Evolutionary conservation across 1,140 invertebrate genomes (phyloP).

Genomic region (Apis cerana): DNA sequence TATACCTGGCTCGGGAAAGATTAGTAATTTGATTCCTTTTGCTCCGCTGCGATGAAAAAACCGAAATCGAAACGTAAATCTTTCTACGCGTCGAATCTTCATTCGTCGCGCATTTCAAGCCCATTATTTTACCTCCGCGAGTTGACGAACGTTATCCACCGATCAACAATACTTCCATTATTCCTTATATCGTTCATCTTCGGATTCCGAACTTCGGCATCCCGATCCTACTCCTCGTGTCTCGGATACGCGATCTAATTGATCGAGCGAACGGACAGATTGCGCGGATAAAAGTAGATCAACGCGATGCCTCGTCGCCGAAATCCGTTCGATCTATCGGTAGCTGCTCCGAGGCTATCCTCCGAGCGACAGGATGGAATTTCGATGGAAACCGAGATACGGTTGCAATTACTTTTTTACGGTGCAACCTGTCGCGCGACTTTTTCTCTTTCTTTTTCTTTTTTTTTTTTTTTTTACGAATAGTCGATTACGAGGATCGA

Average conservation of each 20-base stretch:
- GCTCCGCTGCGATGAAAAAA: too few species aligned
- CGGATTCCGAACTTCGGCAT: conserved; percentile 8
- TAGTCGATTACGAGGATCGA: not conserved
- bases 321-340: conserved; percentile 26
- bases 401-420: conserved; percentile 46
- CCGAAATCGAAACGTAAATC: too few species aligned
- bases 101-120: too few species aligned
- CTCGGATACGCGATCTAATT: not conserved
- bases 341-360: not conserved
- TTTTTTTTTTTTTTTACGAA: not conserved
- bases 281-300: conserved; percentile 30
- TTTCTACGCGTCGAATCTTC: too few species aligned
- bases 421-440: not conserved
- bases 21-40: too few species aligned
- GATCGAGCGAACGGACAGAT: conserved; percentile 5
- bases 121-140: not conserved
- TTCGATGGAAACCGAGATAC: conserved; percentile 26
- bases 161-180: not conserved
- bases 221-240: not conserved
- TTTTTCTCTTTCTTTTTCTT: conserved; percentile 20
- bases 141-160: too few species aligned
- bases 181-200: conserved; percentile 2
- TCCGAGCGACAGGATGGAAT: conserved; percentile 6
- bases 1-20: too few species aligned
- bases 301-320: conserved; percentile 15